Evolutionary conservation across 1,140 invertebrate species (phyloP), one percentile per base, ranked within the genome.

Genomic region (Wiebesia pumilae): DNA sequence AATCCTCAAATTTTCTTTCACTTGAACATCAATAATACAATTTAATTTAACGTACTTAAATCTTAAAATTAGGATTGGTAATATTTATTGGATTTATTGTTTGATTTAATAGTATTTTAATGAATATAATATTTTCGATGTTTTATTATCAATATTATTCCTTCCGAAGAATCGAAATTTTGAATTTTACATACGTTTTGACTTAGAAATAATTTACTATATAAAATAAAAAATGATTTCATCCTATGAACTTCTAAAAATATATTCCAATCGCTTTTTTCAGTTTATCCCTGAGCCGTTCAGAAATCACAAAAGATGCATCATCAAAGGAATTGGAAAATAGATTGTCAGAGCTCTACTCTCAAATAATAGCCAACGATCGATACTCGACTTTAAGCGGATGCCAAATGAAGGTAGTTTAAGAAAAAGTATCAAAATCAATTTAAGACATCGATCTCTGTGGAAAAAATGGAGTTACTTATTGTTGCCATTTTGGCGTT

Each of bases 401-500:
- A 43, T 27, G 71, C 38, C 38, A 75, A 43, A 75, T 43, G 38
- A 73, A 75, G 1, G 0, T n/a, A 62, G 27, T 62, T 62, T 62
- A 27, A 75, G 12, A 33, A 69, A 30, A 33, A 69, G 30, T 3
- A 35, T 7, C 14, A 35, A 3, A 3, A 33, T 35, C 14, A 9
- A 0, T n/a, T 14, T 4, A 43, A n/a, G 24, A 75, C 0, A 38
- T 71, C 21, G 21, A 7, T 21, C 19, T 21, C 21, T 38, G 33
- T 16, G 1, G 10, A n/a, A n/a, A 43, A 43, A 35, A 87, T 75
- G 80, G 67, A 51, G 54, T 67, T n/a, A 35, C 6, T 87, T 6
- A 27, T 79, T 27, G 33, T 43, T 38, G 6, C 43, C 6, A 54
- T 30, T n/a, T 21, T 69, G 27, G 67, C 86, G 35, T 85, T 88